Conservation (phyloP, 2,888 invertebrate genomes). For the Noctua janthe region DNA sequence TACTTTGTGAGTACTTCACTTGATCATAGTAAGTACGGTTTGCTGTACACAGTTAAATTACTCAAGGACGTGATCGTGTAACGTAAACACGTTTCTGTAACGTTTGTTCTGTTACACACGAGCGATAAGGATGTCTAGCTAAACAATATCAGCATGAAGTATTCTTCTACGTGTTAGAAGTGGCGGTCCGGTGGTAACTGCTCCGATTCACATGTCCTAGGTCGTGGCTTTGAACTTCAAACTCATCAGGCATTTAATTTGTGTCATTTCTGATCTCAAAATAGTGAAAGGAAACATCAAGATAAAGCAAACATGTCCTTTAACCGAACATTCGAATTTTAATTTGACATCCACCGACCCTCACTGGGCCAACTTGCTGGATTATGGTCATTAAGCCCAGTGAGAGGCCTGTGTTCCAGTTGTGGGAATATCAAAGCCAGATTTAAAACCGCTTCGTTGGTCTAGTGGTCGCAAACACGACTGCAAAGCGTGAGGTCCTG, state of each 20-base stretch:
- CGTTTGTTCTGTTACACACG: constrained; percentile 34
- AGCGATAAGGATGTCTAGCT: not conserved
- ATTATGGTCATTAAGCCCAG: not conserved
- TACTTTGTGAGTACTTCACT: not conserved
- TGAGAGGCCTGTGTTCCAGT: not conserved
- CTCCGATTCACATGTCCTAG: not conserved
- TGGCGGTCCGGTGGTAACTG: not conserved
- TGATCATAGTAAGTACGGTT: constrained; percentile 14
- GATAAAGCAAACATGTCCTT: not conserved
- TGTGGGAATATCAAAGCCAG: not conserved
- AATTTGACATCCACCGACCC: not conserved
- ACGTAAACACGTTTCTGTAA: constrained; percentile 43
- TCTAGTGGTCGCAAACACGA: no score
- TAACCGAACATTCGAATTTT: not conserved
- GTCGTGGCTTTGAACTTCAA: no score
- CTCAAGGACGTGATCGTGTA: constrained; percentile 46
- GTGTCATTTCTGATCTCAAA: not conserved
- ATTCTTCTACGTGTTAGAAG: not conserved
- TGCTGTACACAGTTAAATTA: constrained; percentile 49
- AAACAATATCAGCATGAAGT: not conserved
- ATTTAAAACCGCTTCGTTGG: not conserved
- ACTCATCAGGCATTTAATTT: not conserved
- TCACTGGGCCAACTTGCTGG: not conserved
- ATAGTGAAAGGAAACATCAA: not conserved
- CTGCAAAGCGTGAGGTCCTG: no score